Conservation (phyloP, 1,140 invertebrate genomes). For the Steinernema khuongi region DNA sequence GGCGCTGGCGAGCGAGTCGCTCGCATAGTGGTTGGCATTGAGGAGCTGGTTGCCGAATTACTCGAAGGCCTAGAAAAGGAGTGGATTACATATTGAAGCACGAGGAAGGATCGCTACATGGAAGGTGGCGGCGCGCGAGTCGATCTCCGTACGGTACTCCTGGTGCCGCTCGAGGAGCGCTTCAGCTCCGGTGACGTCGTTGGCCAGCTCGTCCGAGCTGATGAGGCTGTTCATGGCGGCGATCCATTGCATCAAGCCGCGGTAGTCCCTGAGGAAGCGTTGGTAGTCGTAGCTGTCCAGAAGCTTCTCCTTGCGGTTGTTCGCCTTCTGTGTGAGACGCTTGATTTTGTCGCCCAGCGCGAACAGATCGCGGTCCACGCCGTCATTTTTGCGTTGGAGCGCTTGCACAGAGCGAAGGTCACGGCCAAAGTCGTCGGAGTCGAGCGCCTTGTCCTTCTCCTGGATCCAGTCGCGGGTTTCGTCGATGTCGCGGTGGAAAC, state of each 20-base stretch:
- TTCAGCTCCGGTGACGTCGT: constrained; percentile 93
- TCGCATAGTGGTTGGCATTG: constrained; percentile 89
- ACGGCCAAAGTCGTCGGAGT: constrained; percentile 89
- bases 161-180: constrained; percentile 95
- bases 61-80: constrained; percentile 92
- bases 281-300: constrained; percentile 96
- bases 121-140: constrained; percentile 92
- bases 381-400: constrained; percentile 93
- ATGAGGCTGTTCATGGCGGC: constrained; percentile 96
- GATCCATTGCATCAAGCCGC: constrained; percentile 97
- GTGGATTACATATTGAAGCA: too few relatives aligned
- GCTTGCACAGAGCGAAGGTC: constrained; percentile 94
- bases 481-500: constrained; percentile 94
- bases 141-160: constrained; percentile 96
- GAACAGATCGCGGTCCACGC: constrained; percentile 88
- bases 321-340: constrained; percentile 85
- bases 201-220: constrained; percentile 95
- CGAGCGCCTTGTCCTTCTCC: constrained; percentile 92
- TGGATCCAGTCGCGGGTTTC: constrained; percentile 98
- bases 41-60: constrained; percentile 92
- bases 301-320: constrained; percentile 90
- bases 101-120: too few relatives aligned
- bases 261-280: constrained; percentile 89
- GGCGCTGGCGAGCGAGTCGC: constrained; percentile 85
- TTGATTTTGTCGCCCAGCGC: constrained; percentile 95